phyloP scores from a whole-genome alignment of 2,113 vertebrate species.

The Pelmatolapia mariae region DNA sequence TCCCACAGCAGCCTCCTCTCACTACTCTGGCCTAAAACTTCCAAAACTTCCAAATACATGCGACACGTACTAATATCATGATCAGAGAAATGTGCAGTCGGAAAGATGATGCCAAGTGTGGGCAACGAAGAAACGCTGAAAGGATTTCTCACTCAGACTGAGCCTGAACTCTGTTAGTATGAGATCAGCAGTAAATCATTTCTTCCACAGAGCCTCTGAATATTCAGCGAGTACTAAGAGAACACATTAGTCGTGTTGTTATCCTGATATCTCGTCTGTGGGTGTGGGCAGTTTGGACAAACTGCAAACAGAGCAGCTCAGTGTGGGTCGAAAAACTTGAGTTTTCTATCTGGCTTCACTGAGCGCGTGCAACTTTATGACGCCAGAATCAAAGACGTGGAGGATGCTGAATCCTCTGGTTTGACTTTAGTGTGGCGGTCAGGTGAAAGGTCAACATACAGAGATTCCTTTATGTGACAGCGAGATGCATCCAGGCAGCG shows the following conservation, averaged over 20 bases:
- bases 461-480: not conserved
- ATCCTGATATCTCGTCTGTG: not conserved
- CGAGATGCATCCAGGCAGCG: rapidly evolving
- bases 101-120: not conserved
- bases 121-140: not conserved
- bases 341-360: not conserved
- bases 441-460: rapidly evolving
- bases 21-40: rapidly evolving
- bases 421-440: not conserved
- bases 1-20: not conserved
- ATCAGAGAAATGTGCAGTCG: not conserved
- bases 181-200: rapidly evolving
- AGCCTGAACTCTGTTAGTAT: not conserved
- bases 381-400: rapidly evolving
- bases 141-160: not conserved
- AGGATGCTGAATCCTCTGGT: rapidly evolving
- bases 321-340: rapidly evolving
- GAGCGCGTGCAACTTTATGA: not conserved
- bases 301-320: not conserved
- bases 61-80: rapidly evolving
- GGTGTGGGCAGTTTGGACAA: not conserved
- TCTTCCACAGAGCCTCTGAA: not conserved
- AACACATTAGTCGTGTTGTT: rapidly evolving
- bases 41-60: rapidly evolving
- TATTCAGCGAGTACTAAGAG: not conserved